phyloP scores from a whole-genome alignment of 2,888 invertebrate species.

The Sphecodes monilicornis region DNA sequence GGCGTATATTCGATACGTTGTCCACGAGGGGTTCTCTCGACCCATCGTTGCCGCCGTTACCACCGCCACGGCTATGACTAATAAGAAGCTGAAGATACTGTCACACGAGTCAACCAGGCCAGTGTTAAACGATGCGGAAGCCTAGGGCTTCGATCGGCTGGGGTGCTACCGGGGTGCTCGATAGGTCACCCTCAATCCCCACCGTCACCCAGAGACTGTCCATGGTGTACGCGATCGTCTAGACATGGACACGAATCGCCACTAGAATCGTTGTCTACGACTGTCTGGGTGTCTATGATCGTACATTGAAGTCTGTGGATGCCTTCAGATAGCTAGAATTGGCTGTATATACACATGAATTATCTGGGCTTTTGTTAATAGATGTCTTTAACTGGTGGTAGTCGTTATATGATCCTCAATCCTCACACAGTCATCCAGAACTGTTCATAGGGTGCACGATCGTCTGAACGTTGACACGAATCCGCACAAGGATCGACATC shows the following conservation, averaged over 20 bases:
- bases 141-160: constrained; percentile 21
- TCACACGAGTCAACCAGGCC: constrained; percentile 62
- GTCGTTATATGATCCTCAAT: too few relatives aligned
- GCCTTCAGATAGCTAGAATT: too few relatives aligned
- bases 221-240: neutral
- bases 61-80: constrained; percentile 67
- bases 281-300: too few relatives aligned
- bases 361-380: too few relatives aligned
- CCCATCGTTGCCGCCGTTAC: constrained; percentile 65
- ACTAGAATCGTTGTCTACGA: neutral
- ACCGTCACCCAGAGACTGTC: neutral
- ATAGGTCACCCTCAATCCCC: neutral
- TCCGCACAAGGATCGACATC: too few relatives aligned
- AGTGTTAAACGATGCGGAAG: constrained; percentile 68
- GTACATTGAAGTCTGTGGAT: too few relatives aligned
- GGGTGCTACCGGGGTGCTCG: constrained; percentile 22
- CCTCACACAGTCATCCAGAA: too few relatives aligned
- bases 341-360: too few relatives aligned
- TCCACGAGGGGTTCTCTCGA: constrained; percentile 74
- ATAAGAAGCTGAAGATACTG: constrained; percentile 69
- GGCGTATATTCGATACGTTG: constrained; percentile 73
- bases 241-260: neutral
- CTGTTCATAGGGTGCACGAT: too few relatives aligned
- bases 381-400: too few relatives aligned
- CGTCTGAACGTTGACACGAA: too few relatives aligned